Conservation (phyloP, 92 coral and sea anemone genomes). For the Epizoanthus illoricatus region DNA sequence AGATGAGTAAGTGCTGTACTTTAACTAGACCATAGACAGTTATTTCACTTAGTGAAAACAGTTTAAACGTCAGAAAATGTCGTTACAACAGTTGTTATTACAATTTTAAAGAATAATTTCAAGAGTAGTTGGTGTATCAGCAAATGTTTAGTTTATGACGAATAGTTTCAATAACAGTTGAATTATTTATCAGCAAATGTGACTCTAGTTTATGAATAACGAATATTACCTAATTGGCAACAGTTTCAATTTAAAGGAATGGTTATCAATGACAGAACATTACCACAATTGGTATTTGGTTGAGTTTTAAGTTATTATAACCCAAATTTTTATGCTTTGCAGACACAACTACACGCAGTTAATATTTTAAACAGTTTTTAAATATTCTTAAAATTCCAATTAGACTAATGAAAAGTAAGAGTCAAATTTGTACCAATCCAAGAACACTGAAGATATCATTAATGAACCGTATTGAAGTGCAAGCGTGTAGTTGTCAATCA, state of each 20-base stretch:
- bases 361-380: constrained; percentile 16
- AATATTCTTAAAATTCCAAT: not conserved
- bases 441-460: constrained; percentile 22
- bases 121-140: constrained; percentile 26
- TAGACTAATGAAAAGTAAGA: constrained; percentile 14
- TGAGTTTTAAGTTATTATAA: constrained; percentile 7
- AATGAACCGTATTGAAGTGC: constrained; percentile 23
- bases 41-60: constrained; percentile 6
- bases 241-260: constrained; percentile 24
- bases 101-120: constrained; percentile 29
- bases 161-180: not conserved
- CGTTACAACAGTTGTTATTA: constrained; percentile 14
- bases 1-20: constrained; percentile 18
- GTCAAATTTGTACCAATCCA: constrained; percentile 32
- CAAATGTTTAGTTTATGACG: constrained; percentile 17
- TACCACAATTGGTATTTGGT: constrained; percentile 2
- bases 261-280: constrained; percentile 9
- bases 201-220: constrained; percentile 19
- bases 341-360: constrained; percentile 27
- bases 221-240: constrained; percentile 17
- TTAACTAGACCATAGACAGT: constrained; percentile 23
- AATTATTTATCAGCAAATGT: constrained; percentile 5
- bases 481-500: constrained; percentile 26
- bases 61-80: constrained; percentile 16
- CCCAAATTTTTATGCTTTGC: constrained; percentile 27